Percentiles rank a stretch among this genome's conserved stretches.
These are phyloP conservation scores for Papilio dardanus DNA, from an alignment of 1,140 invertebrate species.

Conservation along the genomic window DNA sequence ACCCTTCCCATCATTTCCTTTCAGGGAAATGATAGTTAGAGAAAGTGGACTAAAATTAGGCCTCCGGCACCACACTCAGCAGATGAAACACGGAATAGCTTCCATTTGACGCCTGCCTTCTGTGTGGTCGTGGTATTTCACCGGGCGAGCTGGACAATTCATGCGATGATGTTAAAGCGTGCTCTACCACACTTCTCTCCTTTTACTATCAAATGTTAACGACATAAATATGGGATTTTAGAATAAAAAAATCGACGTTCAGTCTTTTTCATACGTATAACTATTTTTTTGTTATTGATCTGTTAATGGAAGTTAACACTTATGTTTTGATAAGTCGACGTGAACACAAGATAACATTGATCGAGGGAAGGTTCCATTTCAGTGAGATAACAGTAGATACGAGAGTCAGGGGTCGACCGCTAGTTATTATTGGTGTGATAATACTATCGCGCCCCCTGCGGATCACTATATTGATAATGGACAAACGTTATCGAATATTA, in stretches of 20 bases:
- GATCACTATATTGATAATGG: conserved; percentile 15
- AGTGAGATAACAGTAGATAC: not conserved
- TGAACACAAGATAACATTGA: not conserved
- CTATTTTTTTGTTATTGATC: not conserved
- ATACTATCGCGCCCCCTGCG: conserved; percentile 19
- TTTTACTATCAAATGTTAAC: not conserved
- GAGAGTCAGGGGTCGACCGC: conserved; percentile 16
- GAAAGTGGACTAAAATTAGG: too few species aligned
- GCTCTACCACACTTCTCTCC: not conserved
- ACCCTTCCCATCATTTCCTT: too few species aligned
- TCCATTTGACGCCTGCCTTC: too few species aligned
- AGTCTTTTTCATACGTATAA: not conserved
- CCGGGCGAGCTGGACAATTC: too few species aligned
- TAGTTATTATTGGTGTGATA: conserved; percentile 5
- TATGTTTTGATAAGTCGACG: conserved; percentile 6
- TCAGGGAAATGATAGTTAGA: too few species aligned
- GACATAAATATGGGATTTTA: too few species aligned
- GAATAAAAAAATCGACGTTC: not conserved
- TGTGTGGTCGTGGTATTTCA: too few species aligned
- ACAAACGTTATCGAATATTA: not conserved
- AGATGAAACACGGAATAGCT: too few species aligned
- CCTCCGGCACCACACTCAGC: too few species aligned
- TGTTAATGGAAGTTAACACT: not conserved
- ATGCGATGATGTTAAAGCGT: too few species aligned
- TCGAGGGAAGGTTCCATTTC: conserved; percentile 22